Evolutionary conservation across 2,113 vertebrate genomes (phyloP), one percentile per base, ranked within the genome.

Genomic region (Tetraodon nigroviridis): DNA sequence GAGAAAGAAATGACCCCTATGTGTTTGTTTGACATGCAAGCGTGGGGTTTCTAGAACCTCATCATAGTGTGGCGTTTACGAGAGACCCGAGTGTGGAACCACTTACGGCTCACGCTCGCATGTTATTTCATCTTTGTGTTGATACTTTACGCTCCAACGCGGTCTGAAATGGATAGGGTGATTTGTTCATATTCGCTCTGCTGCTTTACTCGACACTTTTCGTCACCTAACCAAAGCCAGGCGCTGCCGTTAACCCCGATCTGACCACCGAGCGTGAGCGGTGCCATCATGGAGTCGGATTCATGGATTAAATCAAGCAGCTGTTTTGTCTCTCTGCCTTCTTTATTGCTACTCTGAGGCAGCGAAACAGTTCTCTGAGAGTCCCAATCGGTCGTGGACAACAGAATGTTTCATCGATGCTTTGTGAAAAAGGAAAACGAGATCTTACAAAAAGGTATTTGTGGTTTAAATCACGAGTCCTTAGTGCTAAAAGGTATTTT

Each of bases 111-210:
- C 58, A 2, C 55, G 70, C 41, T 70, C 73, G 73, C 71, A 40
- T 82, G 78, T 77, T 83, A 69, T 80, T 84, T 69, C 64, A 75
- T 62, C 20, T 46, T 61, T 42, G 10, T 79, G 77, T 80, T 85
- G 81, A 84, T 75, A 66, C 63, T 72, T 65, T 67, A 48, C 21
- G 12, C 70, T 73, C 49, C 67, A 67, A 78, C 69, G 61, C 49
- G 67, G 55, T 69, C 75, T 12, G 50, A 71, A 8, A 29, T 59
- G 16, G 17, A 44, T 14, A 10, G 18, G 27, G 21, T 55, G 46
- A 50, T 68, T 40, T 3, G 13, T 66, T 58, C 58, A 18, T 79
- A 65, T 67, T 73, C 54, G 67, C 68, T 55, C 58, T 71, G 67
- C 61, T 76, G 60, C 50, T 67, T 77, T 75, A 73, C 69, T 21